These are phyloP conservation scores for Mesocricetus auratus DNA, from an alignment of 2,113 vertebrate genomes.

Conservation along the genomic window DNA sequence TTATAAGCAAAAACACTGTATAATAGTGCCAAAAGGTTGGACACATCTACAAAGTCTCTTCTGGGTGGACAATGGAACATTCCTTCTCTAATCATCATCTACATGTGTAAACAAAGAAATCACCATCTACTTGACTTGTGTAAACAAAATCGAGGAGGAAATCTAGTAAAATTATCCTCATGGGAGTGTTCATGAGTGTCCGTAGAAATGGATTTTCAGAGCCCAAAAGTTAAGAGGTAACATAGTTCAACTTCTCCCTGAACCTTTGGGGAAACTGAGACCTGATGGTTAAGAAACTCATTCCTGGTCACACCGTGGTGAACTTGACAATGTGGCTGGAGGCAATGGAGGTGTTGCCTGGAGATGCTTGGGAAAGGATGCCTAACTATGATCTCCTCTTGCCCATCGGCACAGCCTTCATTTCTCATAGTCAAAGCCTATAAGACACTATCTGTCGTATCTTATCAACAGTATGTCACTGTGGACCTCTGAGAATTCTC, in stretches of 20 bases:
- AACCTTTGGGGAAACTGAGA: conserved; percentile 16
- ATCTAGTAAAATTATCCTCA: conserved; percentile 4
- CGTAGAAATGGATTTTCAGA: not conserved
- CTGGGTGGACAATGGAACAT: not conserved
- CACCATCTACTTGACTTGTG: not conserved
- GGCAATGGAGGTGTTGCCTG: not conserved
- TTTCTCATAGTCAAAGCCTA: not conserved
- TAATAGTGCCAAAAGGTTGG: not conserved
- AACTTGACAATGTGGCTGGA: not conserved
- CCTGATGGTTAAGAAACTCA: not conserved
- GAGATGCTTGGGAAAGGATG: not conserved
- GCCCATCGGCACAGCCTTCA: not conserved
- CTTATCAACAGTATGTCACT: not conserved
- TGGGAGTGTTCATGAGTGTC: not conserved
- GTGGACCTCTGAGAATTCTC: not conserved
- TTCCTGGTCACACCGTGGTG: not conserved
- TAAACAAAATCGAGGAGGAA: not conserved
- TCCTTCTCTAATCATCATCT: not conserved
- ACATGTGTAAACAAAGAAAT: too few relatives aligned
- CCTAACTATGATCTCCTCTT: not conserved
- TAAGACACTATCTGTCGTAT: not conserved
- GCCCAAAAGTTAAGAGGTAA: not conserved
- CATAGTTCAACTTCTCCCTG: not conserved
- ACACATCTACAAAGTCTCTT: not conserved
- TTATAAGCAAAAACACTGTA: not conserved